Base-by-base conservation (phyloP, 2,888 invertebrate genomes). In the Caenorhabditis wallacei region DNA sequence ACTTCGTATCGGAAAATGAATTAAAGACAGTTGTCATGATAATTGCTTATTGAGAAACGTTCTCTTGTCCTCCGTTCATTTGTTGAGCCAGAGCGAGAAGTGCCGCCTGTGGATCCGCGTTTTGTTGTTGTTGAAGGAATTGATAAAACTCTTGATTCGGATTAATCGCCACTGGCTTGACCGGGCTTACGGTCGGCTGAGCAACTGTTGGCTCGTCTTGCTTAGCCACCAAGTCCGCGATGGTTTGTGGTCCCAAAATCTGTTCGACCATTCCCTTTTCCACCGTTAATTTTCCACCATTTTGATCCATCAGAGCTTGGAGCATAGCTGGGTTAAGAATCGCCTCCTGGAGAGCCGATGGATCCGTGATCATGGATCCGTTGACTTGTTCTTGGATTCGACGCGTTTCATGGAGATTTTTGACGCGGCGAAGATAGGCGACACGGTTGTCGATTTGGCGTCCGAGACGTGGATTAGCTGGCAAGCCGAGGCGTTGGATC, bases 381-480 rank as follows among this genome's bases (percentile, higher is more conserved):
- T 48, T 59, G 8, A 82, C 56, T 13, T 78, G 78, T 51, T 82
- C 82, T 22, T 71, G 74, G 30, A 83, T 71, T 1, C 63, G 56
- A 54, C 81, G 85, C 48, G 79, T 72, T 51, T 87, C 87, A 8
- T 79, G 26, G 18, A 87, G 69, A 46, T 88, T 88, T 70, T 87
- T 88, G 26, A 87, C 87, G 16, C 88, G 61, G 54, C 87, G 70
- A 10, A 88, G 79, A 59, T 88, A 88, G 18, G 88, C 86, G 3
- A 88, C 68, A 26, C 88, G 84, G 63, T 88, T 88, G 78, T 88
- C 88, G 26, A 88, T 84, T 54, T 88, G 88, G 61, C 87, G 71
- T 11, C 80, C 79, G 22, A 88, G 85, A 18, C 85, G 68, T 5
- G 88, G 87, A 43, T 88, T 87, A 24, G 80, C 80, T 10, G 88